Percentiles rank a stretch among this genome's conserved stretches.
Evolutionary conservation across 2,113 vertebrate species (phyloP).

Genomic region (Platichthys flesus): DNA sequence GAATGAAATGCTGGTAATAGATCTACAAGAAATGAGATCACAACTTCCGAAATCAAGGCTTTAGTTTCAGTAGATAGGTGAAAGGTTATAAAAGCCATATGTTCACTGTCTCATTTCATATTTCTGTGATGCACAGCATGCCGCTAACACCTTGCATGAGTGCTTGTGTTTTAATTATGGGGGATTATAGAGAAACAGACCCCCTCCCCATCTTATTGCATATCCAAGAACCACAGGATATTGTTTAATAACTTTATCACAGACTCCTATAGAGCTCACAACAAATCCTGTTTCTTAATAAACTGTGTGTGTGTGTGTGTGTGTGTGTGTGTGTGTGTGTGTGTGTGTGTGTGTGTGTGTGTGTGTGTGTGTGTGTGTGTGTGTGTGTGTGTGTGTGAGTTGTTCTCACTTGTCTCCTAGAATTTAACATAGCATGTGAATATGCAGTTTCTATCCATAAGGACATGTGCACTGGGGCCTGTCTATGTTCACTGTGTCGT

Average conservation of each 20-base stretch:
- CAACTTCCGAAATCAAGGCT: too few relatives aligned
- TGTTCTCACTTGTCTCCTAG: too few relatives aligned
- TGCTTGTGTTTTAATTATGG: conserved; percentile 42
- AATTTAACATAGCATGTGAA: too few relatives aligned
- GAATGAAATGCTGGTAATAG: too few relatives aligned
- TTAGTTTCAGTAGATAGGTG: not conserved
- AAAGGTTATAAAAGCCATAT: too few relatives aligned
- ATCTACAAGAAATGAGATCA: too few relatives aligned
- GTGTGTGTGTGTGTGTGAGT: too few relatives aligned
- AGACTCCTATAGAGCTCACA: not conserved
- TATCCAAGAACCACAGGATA: conserved; percentile 25
- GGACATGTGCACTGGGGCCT: conserved; percentile 1
- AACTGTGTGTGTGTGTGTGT: conserved; percentile 20
- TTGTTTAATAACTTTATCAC: conserved; percentile 47
- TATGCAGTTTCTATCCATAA: too few relatives aligned
- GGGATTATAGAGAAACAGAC: conserved; percentile 29
- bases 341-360: not conserved
- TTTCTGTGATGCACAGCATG: conserved; percentile 2
- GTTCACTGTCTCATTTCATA: not conserved
- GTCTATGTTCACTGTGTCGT: not conserved
- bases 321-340: conserved; percentile 20
- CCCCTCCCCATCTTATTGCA: conserved; percentile 31
- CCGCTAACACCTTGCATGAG: conserved; percentile 24
- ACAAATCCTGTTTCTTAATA: not conserved
- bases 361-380: too few relatives aligned